Evolutionary conservation across 2,888 invertebrate species (phyloP), one percentile per base, ranked within the genome.

Genomic region (Pheosia gnoma): DNA sequence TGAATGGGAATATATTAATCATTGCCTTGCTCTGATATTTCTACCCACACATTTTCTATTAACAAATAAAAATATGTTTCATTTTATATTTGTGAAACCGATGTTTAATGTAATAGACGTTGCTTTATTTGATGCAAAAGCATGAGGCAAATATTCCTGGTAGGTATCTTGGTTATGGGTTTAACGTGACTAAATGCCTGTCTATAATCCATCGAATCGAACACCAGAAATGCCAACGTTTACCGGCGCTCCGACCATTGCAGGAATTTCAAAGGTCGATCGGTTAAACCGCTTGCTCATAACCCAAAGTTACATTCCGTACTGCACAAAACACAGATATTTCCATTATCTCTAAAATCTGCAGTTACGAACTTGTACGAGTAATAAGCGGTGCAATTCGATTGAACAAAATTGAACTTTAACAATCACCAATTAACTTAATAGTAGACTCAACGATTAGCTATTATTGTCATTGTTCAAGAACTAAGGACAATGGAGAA

Each of bases 401-500:
- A 65, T 70, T 60, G 53, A 60, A 57, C 43, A 55, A n/a, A 64
- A 67, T 59, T 62, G 59, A 66, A 68, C 65, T 57, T 45, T 41
- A 61, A 78, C 67, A 71, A 78, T 81, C 77, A 77, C 70, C 83
- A 86, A 88, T 88, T 86, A 79, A 81, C 74, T 79, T 88, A 86
- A 87, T 84, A 76, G 76, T 71, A 71, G 74, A 72, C 73, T 57
- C 65, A 78, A 77, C 82, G 81, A 86, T 88, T 85, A 84, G 77
- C 77, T 79, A 77, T 84, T 82, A 87, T 85, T 85, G 86, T 85
- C 81, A 79, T 73, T 72, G 79, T 85, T 87, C 66, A 68, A 81
- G 85, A 86, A 84, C 78, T 64, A 72, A 84, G 80, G 81, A 89
- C 86, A 88, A 89, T 87, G 85, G 82, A 82, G 72, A 81, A 81